phyloP scores from a whole-genome alignment of 2,888 invertebrate species.

The Cheilosia urbana region DNA sequence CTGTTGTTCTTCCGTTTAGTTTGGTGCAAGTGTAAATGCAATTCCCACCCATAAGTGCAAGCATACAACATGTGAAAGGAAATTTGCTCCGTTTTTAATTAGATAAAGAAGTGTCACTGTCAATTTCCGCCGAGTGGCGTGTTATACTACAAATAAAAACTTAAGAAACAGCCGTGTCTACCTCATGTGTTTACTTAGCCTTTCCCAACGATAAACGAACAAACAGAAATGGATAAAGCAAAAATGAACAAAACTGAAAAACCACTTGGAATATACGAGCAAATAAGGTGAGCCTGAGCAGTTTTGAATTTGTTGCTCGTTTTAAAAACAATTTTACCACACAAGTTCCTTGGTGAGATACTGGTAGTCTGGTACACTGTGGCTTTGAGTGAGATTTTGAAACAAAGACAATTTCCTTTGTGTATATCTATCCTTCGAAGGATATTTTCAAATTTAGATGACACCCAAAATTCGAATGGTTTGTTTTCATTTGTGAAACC shows the following conservation, averaged over 20 bases:
- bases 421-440: neutral
- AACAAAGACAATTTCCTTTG: slow-evolving; percentile 37
- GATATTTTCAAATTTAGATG: neutral
- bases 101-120: slow-evolving; percentile 37
- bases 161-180: slow-evolving; percentile 6
- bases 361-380: no score
- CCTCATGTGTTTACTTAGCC: slow-evolving; percentile 37
- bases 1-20: slow-evolving; percentile 43
- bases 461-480: slow-evolving; percentile 2
- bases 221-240: neutral
- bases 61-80: slow-evolving; percentile 8
- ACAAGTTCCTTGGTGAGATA: no score
- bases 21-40: slow-evolving; percentile 29
- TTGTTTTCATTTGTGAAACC: neutral
- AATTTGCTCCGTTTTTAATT: slow-evolving; percentile 43
- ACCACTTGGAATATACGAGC: slow-evolving; percentile 19
- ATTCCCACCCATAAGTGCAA: slow-evolving; percentile 18
- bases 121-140: slow-evolving; percentile 24
- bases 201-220: slow-evolving; percentile 8
- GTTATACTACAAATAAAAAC: slow-evolving; percentile 4
- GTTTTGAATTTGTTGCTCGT: neutral
- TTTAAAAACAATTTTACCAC: neutral
- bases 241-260: slow-evolving; percentile 14
- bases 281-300: slow-evolving; percentile 52
- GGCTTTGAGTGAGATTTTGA: neutral